phyloP scores from a whole-genome alignment of 2,888 invertebrate species.

The Mimas tiliae region DNA sequence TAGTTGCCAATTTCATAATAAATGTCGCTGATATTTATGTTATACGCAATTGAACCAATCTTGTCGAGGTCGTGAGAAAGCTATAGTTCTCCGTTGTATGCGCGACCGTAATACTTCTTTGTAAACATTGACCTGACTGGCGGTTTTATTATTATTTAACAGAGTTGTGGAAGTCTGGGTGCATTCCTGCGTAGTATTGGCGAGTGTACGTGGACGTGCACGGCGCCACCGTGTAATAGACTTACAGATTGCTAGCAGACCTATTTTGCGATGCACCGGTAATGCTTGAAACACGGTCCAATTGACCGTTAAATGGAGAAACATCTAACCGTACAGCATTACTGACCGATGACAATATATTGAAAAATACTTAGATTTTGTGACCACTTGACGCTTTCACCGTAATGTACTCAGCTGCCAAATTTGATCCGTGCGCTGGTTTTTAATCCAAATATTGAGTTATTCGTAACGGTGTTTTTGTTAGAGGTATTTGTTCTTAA shows the following conservation, averaged over 20 bases:
- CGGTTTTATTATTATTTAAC: slow-evolving; percentile 24
- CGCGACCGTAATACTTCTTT: slow-evolving; percentile 15
- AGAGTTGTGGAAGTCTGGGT: slow-evolving; percentile 30
- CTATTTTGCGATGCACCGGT: slow-evolving; percentile 25
- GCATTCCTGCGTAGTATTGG: slow-evolving; percentile 34
- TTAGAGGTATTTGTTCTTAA: slow-evolving; percentile 11
- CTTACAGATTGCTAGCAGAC: slow-evolving; percentile 31
- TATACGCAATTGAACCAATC: slow-evolving; percentile 12
- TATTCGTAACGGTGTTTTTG: not conserved
- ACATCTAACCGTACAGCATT: slow-evolving; percentile 10
- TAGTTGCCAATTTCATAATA: slow-evolving; percentile 11
- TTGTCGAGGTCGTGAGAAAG: slow-evolving; percentile 20
- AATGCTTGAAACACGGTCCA: slow-evolving; percentile 20
- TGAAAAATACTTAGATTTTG: not conserved
- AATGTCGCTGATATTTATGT: slow-evolving; percentile 16
- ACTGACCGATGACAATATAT: slow-evolving; percentile 8
- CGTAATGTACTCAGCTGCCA: not conserved
- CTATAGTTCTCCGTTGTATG: slow-evolving; percentile 20
- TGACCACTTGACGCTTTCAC: not conserved
- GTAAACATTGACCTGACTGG: slow-evolving; percentile 23
- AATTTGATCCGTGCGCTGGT: slow-evolving; percentile 7
- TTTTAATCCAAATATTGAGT: slow-evolving; percentile 10
- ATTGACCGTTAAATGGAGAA: slow-evolving; percentile 19
- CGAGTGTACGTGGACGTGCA: slow-evolving; percentile 30
- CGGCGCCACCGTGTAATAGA: slow-evolving; percentile 38